These are phyloP conservation scores for Neodiprion pinetum DNA, from an alignment of 1,140 invertebrate genomes.

Conservation along the genomic window DNA sequence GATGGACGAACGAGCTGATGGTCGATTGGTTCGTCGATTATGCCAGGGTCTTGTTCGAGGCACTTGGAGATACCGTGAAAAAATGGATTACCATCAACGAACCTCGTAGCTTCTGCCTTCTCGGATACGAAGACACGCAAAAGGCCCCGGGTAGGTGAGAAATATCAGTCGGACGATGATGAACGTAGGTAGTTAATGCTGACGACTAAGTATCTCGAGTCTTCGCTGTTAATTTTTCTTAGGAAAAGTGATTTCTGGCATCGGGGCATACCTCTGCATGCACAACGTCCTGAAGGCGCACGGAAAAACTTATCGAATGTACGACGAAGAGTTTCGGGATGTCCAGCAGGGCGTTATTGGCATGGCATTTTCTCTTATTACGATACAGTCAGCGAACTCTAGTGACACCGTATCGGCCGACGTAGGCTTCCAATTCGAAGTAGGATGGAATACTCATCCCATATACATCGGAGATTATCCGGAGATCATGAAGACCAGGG, in stretches of 20 bases:
- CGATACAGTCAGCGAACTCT: neutral
- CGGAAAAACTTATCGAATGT: slow-evolving; percentile 49
- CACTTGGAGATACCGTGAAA: slow-evolving; percentile 39
- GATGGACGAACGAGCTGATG: slow-evolving; percentile 35
- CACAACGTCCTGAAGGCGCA: slow-evolving; percentile 66
- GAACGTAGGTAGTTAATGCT: too few relatives aligned
- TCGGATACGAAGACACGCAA: slow-evolving; percentile 41
- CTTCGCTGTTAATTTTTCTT: slow-evolving; percentile 31
- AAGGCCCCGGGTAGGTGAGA: slow-evolving; percentile 25
- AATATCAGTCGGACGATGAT: too few relatives aligned
- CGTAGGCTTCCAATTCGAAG: neutral
- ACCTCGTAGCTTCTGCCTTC: slow-evolving; percentile 22
- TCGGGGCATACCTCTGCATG: slow-evolving; percentile 61
- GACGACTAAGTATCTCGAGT: too few relatives aligned
- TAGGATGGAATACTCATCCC: slow-evolving; percentile 58
- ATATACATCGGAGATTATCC: slow-evolving; percentile 72
- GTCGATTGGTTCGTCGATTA: slow-evolving; percentile 40
- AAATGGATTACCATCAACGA: slow-evolving; percentile 24
- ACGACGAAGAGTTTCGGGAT: neutral
- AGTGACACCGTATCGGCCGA: neutral
- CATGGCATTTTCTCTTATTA: neutral
- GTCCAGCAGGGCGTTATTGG: neutral
- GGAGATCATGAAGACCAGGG: slow-evolving; percentile 52
- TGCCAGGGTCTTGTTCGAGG: slow-evolving; percentile 37
- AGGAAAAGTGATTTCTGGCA: slow-evolving; percentile 50